Base-by-base conservation (phyloP, 53 echinoderm and acorn worm species). In the Temnopleurus reevesii region DNA sequence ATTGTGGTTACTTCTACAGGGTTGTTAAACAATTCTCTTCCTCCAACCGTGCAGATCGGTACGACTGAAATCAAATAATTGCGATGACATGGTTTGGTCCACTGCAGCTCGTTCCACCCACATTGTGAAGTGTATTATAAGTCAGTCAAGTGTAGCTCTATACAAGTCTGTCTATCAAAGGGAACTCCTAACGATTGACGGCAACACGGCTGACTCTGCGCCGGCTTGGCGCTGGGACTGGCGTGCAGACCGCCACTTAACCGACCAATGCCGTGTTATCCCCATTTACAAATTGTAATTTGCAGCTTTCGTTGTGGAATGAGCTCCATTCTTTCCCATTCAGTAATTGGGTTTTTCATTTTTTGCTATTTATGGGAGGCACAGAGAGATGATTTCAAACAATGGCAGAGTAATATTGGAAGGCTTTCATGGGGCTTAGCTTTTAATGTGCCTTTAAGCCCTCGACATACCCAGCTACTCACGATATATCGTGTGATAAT, bases 291-390 rank as follows among this genome's bases (percentile, higher is more conserved):
- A 71, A 71, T 41, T 71, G 71, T 41, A 43, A 71, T 71, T 71
- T 71, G 71, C 41, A 19, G 3, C 23, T 19, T 71, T 7, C 71
- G 36, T 71, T 71, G 71, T 35, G 41, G 41, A 38, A 6, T 38
- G 41, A 41, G 36, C 71, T 71, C 71, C 36, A 41, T 71, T 21
- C 41, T 36, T 28, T 41, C 41, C 71, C 38, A 71, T 71, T 71
- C 71, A 71, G 71, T 71, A 71, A 71, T 71, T 71, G 71, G 71
- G 71, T 71, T 71, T 71, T 71, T 41, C 71, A 71, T 36, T 71
- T n/a, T n/a, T 38, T 71, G 71, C 71, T 9, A n/a, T 38, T 38
- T 71, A 29, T 30, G 65, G 34, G 36, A 65, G 17, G 28, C 34
- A 65, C 35, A 65, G 65, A 12, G 71, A 23, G 71, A 71, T 71